These are phyloP conservation scores for Tetheella fluctuosa DNA, from an alignment of 2,888 invertebrate species.

Conservation along the genomic window DNA sequence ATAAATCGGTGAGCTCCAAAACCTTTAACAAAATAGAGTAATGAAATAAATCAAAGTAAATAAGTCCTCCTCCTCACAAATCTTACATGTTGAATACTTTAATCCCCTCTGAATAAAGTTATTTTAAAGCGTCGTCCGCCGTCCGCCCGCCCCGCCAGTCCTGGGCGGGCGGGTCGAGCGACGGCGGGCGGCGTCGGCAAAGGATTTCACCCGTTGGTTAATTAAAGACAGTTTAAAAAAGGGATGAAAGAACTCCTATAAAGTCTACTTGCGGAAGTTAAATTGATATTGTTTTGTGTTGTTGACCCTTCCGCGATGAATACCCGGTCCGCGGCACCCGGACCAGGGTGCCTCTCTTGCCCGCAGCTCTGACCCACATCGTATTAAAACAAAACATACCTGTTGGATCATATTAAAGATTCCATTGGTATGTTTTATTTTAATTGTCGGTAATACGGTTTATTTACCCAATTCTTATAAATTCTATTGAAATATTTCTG, in stretches of 20 bases:
- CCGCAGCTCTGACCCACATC: background rate
- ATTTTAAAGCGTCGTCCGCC: background rate
- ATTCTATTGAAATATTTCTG: too few species aligned
- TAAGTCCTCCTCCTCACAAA: background rate
- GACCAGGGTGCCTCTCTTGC: background rate
- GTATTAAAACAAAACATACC: too few species aligned
- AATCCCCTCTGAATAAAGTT: background rate
- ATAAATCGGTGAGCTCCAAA: too few species aligned
- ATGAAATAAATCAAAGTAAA: background rate
- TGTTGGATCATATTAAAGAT: too few species aligned
- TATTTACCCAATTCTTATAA: too few species aligned
- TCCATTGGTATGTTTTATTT: background rate
- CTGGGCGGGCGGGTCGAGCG: too few species aligned
- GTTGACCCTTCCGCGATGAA: background rate
- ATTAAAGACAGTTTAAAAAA: constrained; percentile 36
- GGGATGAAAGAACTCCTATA: constrained; percentile 20
- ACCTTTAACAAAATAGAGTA: too few species aligned
- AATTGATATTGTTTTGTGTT: constrained; percentile 30
- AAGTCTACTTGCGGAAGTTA: constrained; percentile 24
- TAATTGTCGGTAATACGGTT: background rate
- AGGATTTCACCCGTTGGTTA: constrained; percentile 17
- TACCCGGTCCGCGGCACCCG: background rate
- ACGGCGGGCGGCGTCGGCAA: background rate
- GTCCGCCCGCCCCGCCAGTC: background rate
- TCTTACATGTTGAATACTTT: background rate